Conservation (phyloP, 2,113 vertebrate genomes). For the Rhombomys opimus region DNA sequence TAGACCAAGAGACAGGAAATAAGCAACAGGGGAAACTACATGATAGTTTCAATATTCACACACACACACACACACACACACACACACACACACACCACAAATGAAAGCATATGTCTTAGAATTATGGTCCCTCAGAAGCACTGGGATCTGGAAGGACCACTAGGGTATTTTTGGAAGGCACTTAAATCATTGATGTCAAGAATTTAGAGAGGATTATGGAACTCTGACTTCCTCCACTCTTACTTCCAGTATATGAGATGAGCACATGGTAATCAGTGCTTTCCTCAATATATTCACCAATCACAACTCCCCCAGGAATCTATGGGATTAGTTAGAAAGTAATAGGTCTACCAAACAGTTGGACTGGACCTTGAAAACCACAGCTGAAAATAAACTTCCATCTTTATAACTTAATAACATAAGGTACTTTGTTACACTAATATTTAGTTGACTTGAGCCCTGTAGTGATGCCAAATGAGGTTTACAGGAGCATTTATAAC, state of each 20-base stretch:
- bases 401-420: neutral
- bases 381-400: too few relatives aligned
- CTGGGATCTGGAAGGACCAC: neutral
- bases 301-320: too few relatives aligned
- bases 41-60: neutral
- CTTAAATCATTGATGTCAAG: neutral
- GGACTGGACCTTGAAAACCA: neutral
- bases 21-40: rapidly evolving
- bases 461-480: neutral
- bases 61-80: rapidly evolving
- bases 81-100: too few relatives aligned
- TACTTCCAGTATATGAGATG: neutral
- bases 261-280: neutral
- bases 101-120: neutral
- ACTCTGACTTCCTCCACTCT: neutral
- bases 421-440: neutral
- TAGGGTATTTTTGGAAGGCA: neutral
- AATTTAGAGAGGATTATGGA: neutral
- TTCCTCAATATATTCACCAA: neutral
- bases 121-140: too few relatives aligned
- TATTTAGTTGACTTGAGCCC: neutral
- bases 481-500: neutral
- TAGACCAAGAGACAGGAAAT: neutral
- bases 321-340: neutral
- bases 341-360: neutral